phyloP scores from a whole-genome alignment of 2,888 invertebrate genomes.

The Phaonia tiefii region DNA sequence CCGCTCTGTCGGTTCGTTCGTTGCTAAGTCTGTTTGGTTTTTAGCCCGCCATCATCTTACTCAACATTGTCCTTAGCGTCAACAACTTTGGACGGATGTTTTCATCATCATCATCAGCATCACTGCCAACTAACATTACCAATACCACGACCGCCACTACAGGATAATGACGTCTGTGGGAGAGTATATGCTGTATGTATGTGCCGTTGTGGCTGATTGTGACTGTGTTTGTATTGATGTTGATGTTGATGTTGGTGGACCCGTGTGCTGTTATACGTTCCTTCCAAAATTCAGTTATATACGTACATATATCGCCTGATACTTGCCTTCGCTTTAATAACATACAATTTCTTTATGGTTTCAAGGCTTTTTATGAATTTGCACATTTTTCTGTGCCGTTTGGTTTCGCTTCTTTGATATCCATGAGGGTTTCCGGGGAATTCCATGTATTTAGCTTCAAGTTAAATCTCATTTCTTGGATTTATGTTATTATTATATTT shows the following conservation, averaged over 20 bases:
- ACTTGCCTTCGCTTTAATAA: neutral
- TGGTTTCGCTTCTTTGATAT: neutral
- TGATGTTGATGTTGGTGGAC: no score
- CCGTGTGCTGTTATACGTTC: no score
- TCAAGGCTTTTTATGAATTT: slow-evolving; percentile 16
- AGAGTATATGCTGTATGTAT: neutral
- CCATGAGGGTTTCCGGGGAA: no score
- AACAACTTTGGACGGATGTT: neutral
- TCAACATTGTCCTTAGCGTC: neutral
- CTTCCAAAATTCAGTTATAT: neutral
- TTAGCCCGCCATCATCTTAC: no score
- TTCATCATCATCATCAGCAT: no score
- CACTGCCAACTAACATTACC: no score
- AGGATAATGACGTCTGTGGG: slow-evolving; percentile 19
- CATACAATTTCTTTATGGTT: slow-evolving; percentile 8
- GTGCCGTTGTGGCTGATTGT: neutral
- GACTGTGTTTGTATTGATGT: neutral
- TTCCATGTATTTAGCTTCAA: slow-evolving; percentile 14
- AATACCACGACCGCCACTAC: neutral
- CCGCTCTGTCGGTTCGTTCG: no score
- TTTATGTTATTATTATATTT: slow-evolving; percentile 34
- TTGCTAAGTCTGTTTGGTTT: neutral
- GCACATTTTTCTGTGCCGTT: neutral
- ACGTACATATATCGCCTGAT: neutral
- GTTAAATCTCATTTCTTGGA: slow-evolving; percentile 15